These are phyloP conservation scores for Odocoileus virginianus DNA, from an alignment of 2,113 vertebrate species.

Conservation along the genomic window DNA sequence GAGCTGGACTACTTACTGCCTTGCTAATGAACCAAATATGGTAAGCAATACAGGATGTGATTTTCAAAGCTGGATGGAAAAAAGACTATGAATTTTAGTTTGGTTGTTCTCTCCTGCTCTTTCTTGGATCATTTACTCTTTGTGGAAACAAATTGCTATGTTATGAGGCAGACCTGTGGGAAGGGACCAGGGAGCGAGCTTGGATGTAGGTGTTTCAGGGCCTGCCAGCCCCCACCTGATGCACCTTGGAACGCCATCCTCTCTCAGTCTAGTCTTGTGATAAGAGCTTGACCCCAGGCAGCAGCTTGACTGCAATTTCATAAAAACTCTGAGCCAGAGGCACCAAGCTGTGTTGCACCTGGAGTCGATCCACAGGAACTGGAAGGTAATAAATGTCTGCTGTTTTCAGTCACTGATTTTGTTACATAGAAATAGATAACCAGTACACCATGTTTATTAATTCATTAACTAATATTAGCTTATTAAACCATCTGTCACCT, in stretches of 20 bases:
- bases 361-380: not conserved
- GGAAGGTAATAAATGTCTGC: not conserved
- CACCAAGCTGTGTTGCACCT: not conserved
- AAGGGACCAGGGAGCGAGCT: not conserved
- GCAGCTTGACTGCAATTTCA: not conserved
- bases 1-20: not conserved
- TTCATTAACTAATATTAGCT: not conserved
- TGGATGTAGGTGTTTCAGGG: not conserved
- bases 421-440: not conserved
- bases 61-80: not conserved
- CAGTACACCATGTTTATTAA: not conserved
- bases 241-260: not conserved
- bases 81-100: not conserved
- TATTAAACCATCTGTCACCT: not conserved
- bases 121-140: not conserved
- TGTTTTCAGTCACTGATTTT: not conserved
- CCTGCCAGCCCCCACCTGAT: not conserved
- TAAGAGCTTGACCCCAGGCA: not conserved
- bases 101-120: not conserved
- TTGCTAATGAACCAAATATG: not conserved
- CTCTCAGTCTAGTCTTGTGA: not conserved
- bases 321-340: not conserved
- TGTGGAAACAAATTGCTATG: not conserved
- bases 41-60: not conserved
- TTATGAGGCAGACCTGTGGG: not conserved